These are phyloP conservation scores for Rhabditoides inermis DNA, from an alignment of 2,888 invertebrate genomes.

Conservation along the genomic window DNA sequence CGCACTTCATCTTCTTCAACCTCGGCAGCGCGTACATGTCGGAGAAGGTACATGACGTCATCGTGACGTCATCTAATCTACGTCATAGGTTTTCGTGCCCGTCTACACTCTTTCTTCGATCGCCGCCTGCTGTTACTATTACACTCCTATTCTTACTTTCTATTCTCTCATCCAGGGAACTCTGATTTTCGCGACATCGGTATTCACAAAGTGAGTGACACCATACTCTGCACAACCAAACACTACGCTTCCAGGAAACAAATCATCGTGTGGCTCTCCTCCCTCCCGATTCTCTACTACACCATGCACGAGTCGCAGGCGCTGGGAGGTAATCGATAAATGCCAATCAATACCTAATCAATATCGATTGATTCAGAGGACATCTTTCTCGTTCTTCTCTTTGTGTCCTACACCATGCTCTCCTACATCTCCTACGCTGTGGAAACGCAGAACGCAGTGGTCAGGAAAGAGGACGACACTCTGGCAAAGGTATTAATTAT, in stretches of 20 bases:
- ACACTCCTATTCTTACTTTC: slow-evolving; percentile 31
- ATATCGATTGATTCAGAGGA: no score
- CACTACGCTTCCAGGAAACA: slow-evolving; percentile 10
- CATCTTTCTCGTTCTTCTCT: slow-evolving; percentile 51
- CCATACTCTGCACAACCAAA: not conserved
- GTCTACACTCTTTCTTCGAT: slow-evolving; percentile 33
- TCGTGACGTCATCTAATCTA: not conserved
- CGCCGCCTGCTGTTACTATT: slow-evolving; percentile 26
- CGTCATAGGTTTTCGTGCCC: slow-evolving; percentile 15
- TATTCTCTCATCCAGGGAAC: slow-evolving; percentile 37
- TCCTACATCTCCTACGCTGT: slow-evolving; percentile 52
- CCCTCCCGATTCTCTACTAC: slow-evolving; percentile 43
- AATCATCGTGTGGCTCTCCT: slow-evolving; percentile 41
- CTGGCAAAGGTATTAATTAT: no score
- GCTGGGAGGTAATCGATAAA: slow-evolving; percentile 19
- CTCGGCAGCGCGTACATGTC: slow-evolving; percentile 24
- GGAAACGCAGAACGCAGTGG: slow-evolving; percentile 28
- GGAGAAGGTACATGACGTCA: slow-evolving; percentile 9
- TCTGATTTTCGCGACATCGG: slow-evolving; percentile 32
- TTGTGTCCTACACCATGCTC: slow-evolving; percentile 53
- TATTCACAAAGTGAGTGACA: slow-evolving; percentile 21
- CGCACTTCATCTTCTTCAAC: slow-evolving; percentile 47
- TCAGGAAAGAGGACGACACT: slow-evolving; percentile 18
- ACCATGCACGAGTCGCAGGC: slow-evolving; percentile 40
- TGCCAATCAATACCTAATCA: no score